Conservation (phyloP, 2,888 invertebrate genomes). For the Chrysotoxum bicinctum region DNA sequence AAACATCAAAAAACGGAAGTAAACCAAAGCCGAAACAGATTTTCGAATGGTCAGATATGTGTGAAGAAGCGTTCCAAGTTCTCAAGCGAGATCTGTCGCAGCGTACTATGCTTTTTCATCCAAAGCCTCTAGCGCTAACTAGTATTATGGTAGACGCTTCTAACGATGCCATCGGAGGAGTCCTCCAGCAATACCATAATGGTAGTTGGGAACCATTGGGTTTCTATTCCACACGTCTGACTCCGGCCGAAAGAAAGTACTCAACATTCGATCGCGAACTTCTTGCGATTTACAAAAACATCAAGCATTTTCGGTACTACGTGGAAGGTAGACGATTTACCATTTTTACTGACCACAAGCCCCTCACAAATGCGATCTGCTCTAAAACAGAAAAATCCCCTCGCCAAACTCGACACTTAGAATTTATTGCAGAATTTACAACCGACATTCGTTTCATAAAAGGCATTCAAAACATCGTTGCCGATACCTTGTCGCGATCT, state of each 20-base stretch:
- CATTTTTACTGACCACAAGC: slow-evolving; percentile 34
- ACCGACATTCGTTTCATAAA: slow-evolving; percentile 28
- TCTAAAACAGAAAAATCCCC: slow-evolving; percentile 15
- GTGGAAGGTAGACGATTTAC: slow-evolving; percentile 34
- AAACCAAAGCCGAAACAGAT: background rate
- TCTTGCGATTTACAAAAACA: slow-evolving; percentile 21
- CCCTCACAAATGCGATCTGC: slow-evolving; percentile 22
- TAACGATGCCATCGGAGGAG: slow-evolving; percentile 32
- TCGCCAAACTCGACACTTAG: slow-evolving; percentile 17
- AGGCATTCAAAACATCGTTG: slow-evolving; percentile 12
- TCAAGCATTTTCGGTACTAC: slow-evolving; percentile 27
- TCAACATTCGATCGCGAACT: slow-evolving; percentile 20
- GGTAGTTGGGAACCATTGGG: slow-evolving; percentile 12
- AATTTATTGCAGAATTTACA: slow-evolving; percentile 18
- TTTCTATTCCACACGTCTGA: slow-evolving; percentile 24
- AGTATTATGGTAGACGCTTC: slow-evolving; percentile 20
- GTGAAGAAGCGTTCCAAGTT: slow-evolving; percentile 9
- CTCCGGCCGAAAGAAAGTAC: slow-evolving; percentile 13
- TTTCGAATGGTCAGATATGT: no score
- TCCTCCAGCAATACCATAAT: slow-evolving; percentile 18
- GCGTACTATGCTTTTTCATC: slow-evolving; percentile 13
- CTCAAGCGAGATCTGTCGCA: background rate
- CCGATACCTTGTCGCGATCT: slow-evolving; percentile 5
- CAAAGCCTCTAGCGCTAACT: background rate
- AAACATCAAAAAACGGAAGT: background rate